Evolutionary conservation across 2,888 invertebrate genomes (phyloP).

Genomic region (Dione juno): DNA sequence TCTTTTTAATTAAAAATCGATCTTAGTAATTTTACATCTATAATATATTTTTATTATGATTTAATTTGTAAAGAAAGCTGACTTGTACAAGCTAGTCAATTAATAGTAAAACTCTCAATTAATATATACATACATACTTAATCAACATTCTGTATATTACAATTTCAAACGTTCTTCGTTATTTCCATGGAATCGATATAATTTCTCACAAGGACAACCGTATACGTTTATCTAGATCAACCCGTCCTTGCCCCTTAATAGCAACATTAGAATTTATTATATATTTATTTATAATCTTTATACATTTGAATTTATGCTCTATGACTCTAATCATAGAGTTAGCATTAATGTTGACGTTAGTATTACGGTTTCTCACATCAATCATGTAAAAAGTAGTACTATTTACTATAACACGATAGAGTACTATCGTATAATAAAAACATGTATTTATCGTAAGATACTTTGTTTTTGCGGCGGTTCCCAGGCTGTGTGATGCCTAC

Average conservation of each 20-base stretch:
- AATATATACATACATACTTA: neutral
- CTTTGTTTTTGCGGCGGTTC: slow-evolving; percentile 38
- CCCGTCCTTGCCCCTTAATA: slow-evolving; percentile 29
- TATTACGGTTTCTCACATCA: slow-evolving; percentile 8
- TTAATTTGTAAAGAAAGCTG: no score
- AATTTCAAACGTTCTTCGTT: slow-evolving; percentile 13
- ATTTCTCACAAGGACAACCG: slow-evolving; percentile 31
- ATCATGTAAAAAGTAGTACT: slow-evolving; percentile 16
- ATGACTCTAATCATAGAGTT: neutral
- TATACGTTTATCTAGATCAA: slow-evolving; percentile 28
- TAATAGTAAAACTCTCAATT: no score
- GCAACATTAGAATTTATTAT: neutral
- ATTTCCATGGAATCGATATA: slow-evolving; percentile 30
- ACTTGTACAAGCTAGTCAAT: no score
- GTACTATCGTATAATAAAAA: slow-evolving; percentile 2
- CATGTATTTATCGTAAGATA: slow-evolving; percentile 16
- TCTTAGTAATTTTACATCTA: no score
- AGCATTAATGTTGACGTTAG: neutral
- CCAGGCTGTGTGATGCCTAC: slow-evolving; percentile 33
- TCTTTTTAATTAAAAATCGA: no score
- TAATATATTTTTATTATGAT: no score
- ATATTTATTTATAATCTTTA: neutral
- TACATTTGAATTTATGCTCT: slow-evolving; percentile 3
- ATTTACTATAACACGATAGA: slow-evolving; percentile 8
- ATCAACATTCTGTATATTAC: slow-evolving; percentile 4